Evolutionary conservation across 1,140 invertebrate genomes (phyloP).

Genomic region (Drosophila varians): DNA sequence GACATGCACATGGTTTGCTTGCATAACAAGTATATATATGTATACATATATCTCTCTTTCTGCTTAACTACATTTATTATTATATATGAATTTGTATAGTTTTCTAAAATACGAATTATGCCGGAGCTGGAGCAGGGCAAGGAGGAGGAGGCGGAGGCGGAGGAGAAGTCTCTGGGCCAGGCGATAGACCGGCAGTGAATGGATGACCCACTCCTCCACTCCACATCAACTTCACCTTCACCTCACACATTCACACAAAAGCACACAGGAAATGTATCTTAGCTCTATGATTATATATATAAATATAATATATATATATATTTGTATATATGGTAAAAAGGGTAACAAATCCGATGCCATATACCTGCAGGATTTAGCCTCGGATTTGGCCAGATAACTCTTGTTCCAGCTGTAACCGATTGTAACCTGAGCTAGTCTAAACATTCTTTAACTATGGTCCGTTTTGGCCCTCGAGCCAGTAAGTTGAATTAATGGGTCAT

Average conservation of each 20-base stretch:
- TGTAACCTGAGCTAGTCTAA: slow-evolving; percentile 80
- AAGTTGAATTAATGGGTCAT: slow-evolving; percentile 3
- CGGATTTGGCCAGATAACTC: neutral
- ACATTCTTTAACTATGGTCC: slow-evolving; percentile 80
- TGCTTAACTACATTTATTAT: slow-evolving; percentile 27
- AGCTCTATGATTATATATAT: slow-evolving; percentile 28
- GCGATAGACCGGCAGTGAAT: slow-evolving; percentile 6
- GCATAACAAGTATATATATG: slow-evolving; percentile 51
- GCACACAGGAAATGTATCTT: slow-evolving; percentile 25
- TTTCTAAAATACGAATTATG: slow-evolving; percentile 62
- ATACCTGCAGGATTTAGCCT: neutral
- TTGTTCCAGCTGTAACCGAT: slow-evolving; percentile 35
- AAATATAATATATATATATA: slow-evolving; percentile 13
- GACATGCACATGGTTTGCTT: slow-evolving; percentile 32
- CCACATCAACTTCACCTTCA: neutral
- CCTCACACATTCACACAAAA: slow-evolving; percentile 12
- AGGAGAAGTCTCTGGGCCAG: neutral
- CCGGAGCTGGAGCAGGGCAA: neutral
- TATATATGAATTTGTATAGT: slow-evolving; percentile 59
- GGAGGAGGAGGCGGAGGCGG: neutral
- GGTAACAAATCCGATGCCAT: neutral
- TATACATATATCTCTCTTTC: slow-evolving; percentile 40
- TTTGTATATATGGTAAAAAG: slow-evolving; percentile 1
- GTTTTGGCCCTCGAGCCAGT: slow-evolving; percentile 47
- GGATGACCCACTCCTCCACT: slow-evolving; percentile 1